These are phyloP conservation scores for Daktulosphaira vitifoliae DNA, from an alignment of 1,140 invertebrate genomes.

Conservation along the genomic window DNA sequence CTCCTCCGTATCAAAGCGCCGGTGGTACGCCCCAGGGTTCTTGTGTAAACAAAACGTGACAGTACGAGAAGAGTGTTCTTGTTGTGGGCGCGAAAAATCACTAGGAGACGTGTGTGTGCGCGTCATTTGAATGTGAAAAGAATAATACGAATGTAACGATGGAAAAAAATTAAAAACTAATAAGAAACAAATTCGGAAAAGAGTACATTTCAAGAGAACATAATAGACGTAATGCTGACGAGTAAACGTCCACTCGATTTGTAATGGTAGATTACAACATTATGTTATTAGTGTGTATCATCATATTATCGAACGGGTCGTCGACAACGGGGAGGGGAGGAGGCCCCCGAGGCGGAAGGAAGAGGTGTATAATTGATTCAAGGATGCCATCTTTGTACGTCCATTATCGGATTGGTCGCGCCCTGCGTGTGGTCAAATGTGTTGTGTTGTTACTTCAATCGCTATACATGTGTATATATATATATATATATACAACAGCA, in stretches of 20 bases:
- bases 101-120: too few species aligned
- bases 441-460: too few species aligned
- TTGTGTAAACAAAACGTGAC: slow-evolving; percentile 16
- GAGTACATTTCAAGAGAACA: too few species aligned
- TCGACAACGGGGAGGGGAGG: not conserved
- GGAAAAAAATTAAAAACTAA: too few species aligned
- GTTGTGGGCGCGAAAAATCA: too few species aligned
- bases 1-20: slow-evolving; percentile 3
- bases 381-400: slow-evolving; percentile 34
- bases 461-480: too few species aligned
- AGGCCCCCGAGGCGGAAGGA: slow-evolving; percentile 24
- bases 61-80: too few species aligned
- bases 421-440: slow-evolving; percentile 29
- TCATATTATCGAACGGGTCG: not conserved
- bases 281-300: not conserved
- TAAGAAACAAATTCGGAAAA: too few species aligned
- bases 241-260: slow-evolving; percentile 22
- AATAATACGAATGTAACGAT: too few species aligned
- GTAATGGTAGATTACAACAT: slow-evolving; percentile 7
- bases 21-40: not conserved
- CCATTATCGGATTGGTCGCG: slow-evolving; percentile 33
- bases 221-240: slow-evolving; percentile 3
- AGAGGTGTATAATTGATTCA: slow-evolving; percentile 33
- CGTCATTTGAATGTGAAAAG: too few species aligned
- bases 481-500: too few species aligned